Conservation (phyloP, 2,113 vertebrate genomes). For the Ptychochromis oligacanthus region DNA sequence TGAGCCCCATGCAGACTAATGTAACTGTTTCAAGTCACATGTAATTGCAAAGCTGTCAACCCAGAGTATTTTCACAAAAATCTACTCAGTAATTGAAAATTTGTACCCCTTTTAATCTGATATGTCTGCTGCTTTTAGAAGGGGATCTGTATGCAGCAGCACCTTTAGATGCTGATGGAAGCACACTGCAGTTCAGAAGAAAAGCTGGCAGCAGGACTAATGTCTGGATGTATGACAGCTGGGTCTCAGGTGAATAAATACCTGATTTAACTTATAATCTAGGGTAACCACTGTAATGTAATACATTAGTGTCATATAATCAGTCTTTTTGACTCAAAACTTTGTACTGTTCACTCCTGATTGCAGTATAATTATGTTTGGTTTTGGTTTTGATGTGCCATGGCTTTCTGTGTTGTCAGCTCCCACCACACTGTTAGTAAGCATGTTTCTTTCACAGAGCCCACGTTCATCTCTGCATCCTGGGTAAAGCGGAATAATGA, state of each 20-base stretch:
- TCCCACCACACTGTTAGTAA: background rate
- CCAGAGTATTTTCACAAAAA: background rate
- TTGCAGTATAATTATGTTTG: background rate
- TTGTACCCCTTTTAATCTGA: background rate
- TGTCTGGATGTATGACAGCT: slow-evolving; percentile 79
- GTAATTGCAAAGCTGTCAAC: background rate
- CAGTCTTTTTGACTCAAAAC: background rate
- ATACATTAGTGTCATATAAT: background rate
- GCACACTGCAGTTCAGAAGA: slow-evolving; percentile 76
- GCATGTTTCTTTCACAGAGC: slow-evolving; percentile 76
- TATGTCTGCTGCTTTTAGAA: slow-evolving; percentile 59
- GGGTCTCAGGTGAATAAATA: slow-evolving; percentile 74
- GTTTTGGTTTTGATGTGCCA: background rate
- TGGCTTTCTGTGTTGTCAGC: background rate
- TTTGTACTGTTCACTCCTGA: background rate
- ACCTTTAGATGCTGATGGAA: slow-evolving; percentile 70
- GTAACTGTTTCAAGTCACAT: background rate
- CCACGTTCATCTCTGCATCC: slow-evolving; percentile 87
- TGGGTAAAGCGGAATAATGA: slow-evolving; percentile 79
- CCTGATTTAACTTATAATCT: background rate
- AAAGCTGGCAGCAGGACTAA: slow-evolving; percentile 61
- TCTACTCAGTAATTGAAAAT: slow-evolving; percentile 20
- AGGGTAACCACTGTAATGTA: background rate
- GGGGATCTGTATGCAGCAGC: slow-evolving; percentile 79
- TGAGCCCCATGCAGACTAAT: background rate